These are phyloP conservation scores for Thaumetopoea pityocampa DNA, from an alignment of 1,140 invertebrate genomes.

Conservation along the genomic window DNA sequence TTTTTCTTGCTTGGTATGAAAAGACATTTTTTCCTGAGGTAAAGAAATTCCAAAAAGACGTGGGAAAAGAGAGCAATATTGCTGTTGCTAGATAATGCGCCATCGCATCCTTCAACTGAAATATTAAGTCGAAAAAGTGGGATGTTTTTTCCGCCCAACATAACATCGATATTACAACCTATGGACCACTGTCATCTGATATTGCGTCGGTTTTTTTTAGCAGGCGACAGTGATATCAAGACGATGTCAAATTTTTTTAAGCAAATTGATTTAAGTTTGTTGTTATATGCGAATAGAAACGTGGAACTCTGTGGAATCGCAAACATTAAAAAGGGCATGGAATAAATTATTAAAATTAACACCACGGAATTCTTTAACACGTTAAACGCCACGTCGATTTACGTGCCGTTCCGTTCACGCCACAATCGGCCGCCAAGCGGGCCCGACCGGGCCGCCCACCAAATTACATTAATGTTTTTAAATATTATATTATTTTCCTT, in stretches of 20 bases:
- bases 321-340: conserved; percentile 9
- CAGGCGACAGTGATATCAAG: too few species aligned
- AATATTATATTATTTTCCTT: too few species aligned
- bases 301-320: too few species aligned
- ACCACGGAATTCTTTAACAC: conserved; percentile 5
- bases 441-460: too few species aligned
- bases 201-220: too few species aligned
- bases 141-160: conserved; percentile 65
- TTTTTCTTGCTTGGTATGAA: conserved; percentile 44
- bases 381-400: conserved; percentile 12
- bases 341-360: conserved; percentile 9
- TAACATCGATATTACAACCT: conserved; percentile 60
- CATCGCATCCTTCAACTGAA: conserved; percentile 15
- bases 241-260: too few species aligned
- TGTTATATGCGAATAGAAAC: too few species aligned
- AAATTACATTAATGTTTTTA: too few species aligned
- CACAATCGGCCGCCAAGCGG: too few species aligned
- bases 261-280: too few species aligned
- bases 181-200: too few species aligned
- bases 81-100: conserved; percentile 29
- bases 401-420: too few species aligned
- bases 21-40: conserved; percentile 44
- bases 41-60: conserved; percentile 25
- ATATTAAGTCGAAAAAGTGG: conserved; percentile 24
- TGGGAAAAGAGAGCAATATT: conserved; percentile 19